phyloP scores from a whole-genome alignment of 2,888 invertebrate species.

The Acleris literana region DNA sequence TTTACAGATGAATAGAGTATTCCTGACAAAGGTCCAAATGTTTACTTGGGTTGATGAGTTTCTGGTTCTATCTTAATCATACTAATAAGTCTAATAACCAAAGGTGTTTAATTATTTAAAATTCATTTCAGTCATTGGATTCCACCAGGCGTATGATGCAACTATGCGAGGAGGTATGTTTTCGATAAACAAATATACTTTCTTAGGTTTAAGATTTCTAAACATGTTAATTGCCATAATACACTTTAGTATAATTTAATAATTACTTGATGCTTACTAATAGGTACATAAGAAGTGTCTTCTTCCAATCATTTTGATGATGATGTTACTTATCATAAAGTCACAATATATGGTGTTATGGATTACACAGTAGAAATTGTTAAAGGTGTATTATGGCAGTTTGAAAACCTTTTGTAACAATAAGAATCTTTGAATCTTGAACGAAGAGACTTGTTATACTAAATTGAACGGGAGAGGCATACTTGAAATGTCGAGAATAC shows the following conservation, averaged over 20 bases:
- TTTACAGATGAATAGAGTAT: too few species aligned
- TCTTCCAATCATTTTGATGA: background rate
- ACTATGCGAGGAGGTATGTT: constrained; percentile 95
- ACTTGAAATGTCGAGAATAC: constrained; percentile 60
- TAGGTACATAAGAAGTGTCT: background rate
- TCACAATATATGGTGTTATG: background rate
- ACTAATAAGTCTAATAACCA: too few species aligned
- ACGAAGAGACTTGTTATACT: constrained; percentile 11
- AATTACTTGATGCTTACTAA: background rate
- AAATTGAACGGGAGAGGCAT: constrained; percentile 47
- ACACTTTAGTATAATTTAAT: background rate
- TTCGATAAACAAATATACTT: constrained; percentile 15
- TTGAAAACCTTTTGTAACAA: constrained; percentile 7
- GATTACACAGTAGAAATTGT: background rate
- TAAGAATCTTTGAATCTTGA: constrained; percentile 4
- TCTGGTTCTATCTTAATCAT: too few species aligned
- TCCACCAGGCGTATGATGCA: constrained; percentile 96
- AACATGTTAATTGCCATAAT: constrained; percentile 24
- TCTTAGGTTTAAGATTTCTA: background rate
- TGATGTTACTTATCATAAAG: background rate
- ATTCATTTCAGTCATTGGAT: constrained; percentile 92
- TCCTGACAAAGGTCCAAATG: too few species aligned
- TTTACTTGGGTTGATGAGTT: too few species aligned
- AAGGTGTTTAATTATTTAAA: constrained; percentile 14
- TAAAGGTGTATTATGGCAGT: constrained; percentile 26